A percentile compares a stretch with the other conserved stretches of the same genome.
Evolutionary conservation across 2,888 invertebrate genomes (phyloP).

Genomic region (Plemyria rubiginata): DNA sequence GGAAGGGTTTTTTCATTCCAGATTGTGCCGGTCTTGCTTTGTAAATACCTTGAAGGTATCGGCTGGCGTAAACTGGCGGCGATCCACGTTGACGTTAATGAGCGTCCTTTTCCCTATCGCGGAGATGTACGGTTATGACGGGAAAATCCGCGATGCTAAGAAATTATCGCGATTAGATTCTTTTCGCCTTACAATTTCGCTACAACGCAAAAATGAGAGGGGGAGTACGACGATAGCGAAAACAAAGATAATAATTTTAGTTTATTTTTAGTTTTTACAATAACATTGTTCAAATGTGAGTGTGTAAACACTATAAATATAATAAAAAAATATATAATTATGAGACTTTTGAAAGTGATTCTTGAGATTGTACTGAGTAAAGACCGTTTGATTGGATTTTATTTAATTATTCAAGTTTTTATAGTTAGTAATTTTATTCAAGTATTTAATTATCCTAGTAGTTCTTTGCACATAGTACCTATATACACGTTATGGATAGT

Average conservation of each 20-base stretch:
- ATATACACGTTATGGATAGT: no score
- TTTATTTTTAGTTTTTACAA: no score
- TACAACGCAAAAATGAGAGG: constrained; percentile 8
- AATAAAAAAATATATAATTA: no score
- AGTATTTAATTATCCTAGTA: no score
- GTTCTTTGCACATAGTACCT: no score
- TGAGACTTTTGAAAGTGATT: no score
- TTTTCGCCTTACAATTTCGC: constrained; percentile 56
- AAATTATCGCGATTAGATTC: constrained; percentile 62
- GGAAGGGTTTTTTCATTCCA: constrained; percentile 68
- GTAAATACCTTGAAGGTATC: constrained; percentile 82
- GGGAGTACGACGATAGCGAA: constrained; percentile 19
- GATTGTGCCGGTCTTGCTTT: constrained; percentile 74
- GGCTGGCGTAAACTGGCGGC: constrained; percentile 72
- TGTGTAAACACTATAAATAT: no score
- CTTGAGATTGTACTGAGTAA: no score
- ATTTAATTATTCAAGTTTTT: no score
- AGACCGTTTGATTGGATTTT: no score
- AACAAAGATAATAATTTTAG: not conserved
- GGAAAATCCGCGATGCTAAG: constrained; percentile 64
- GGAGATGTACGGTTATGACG: constrained; percentile 74
- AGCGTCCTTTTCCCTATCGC: constrained; percentile 76
- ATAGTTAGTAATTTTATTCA: no score
- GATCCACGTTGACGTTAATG: constrained; percentile 79
- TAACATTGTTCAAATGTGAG: no score